These are phyloP conservation scores for Megathymus violae DNA, from an alignment of 1,140 invertebrate genomes.

Conservation along the genomic window DNA sequence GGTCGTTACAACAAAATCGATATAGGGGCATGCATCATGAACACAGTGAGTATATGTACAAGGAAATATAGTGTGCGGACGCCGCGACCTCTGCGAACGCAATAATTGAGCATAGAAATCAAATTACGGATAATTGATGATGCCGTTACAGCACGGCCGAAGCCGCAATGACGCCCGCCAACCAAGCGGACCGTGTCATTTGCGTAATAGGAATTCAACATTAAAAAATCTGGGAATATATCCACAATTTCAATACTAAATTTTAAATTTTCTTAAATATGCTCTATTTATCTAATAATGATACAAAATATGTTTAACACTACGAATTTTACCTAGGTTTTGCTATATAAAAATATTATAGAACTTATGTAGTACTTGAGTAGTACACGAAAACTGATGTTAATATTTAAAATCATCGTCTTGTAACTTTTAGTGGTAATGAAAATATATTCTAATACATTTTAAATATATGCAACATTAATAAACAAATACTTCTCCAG, in stretches of 20 bases:
- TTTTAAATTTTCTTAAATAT: background rate
- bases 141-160: slow-evolving; percentile 78
- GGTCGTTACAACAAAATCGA: slow-evolving; percentile 24
- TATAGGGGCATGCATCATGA: slow-evolving; percentile 42
- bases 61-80: slow-evolving; percentile 65
- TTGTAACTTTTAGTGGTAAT: too few relatives aligned
- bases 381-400: too few relatives aligned
- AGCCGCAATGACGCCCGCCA: slow-evolving; percentile 73
- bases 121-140: slow-evolving; percentile 83
- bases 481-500: too few relatives aligned
- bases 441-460: too few relatives aligned
- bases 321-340: too few relatives aligned
- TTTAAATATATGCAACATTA: too few relatives aligned
- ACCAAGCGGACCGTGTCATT: slow-evolving; percentile 72
- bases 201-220: slow-evolving; percentile 76
- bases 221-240: slow-evolving; percentile 38
- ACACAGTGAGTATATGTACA: slow-evolving; percentile 46
- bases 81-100: slow-evolving; percentile 76
- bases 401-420: too few relatives aligned
- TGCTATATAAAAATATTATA: too few relatives aligned
- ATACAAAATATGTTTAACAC: too few relatives aligned
- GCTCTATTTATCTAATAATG: too few relatives aligned
- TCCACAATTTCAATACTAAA: background rate
- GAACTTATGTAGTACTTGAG: too few relatives aligned
- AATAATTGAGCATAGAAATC: slow-evolving; percentile 84